Evolutionary conservation across 1,140 invertebrate genomes (phyloP), one percentile per base, ranked within the genome.

Genomic region (Drosophila orosa): DNA sequence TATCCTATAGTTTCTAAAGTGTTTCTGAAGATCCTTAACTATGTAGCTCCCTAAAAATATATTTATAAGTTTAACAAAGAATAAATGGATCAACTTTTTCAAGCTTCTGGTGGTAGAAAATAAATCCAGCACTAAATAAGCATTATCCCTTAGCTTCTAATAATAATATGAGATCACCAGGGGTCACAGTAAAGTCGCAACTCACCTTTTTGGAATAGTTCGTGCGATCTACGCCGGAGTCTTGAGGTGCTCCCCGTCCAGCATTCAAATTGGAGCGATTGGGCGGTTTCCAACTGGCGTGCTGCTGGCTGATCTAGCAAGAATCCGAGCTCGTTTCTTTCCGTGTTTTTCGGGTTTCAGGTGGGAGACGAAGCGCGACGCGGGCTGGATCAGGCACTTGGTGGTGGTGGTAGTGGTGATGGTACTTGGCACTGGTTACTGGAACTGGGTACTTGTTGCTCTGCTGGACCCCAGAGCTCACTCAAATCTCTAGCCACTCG

Each of bases 271-370:
- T 78, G 50, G 61, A 50, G 59, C 78, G 45, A 61, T 47, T 74
- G 56, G 44, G 68, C 19, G 35, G 27, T 58, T 68, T 31, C 60
- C 65, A 66, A 54, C 65, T 68, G 65, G 35, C 65, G 60, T 54
- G 72, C 55, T 22, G 48, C 47, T 27, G 44, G 8, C 47, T 48
- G 80, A 79, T 84, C 80, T 83, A 59, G 78, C 77, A 69, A 80
- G 67, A 78, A 68, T 66, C 60, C 77, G 57, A 59, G 50, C 73
- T 74, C 47, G 73, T 86, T 74, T 63, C 52, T 75, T 45, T 48
- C 74, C 54, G 45, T 58, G 37, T 40, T 54, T 52, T 66, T 63
- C 50, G 72, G 68, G 44, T 72, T 71, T 72, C 39, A 37, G 35
- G 54, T 39, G 62, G 56, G 33, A 57, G 48, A 33, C 55, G 56